Evolutionary conservation across 2,888 invertebrate species (phyloP), one percentile per base, ranked within the genome.

Genomic region (Ectropis crepuscularia): DNA sequence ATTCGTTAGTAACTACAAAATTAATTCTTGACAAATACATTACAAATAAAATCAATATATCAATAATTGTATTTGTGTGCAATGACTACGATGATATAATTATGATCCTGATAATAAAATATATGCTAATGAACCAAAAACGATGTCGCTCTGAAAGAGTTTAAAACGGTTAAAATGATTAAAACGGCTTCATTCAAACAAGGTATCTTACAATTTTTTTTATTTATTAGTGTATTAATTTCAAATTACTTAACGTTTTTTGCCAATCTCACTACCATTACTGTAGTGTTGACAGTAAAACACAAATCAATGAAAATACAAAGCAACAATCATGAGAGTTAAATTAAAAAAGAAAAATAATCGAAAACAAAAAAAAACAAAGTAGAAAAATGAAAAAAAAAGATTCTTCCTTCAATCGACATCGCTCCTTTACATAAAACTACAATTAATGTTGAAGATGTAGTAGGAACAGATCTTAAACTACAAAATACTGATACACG

Each of bases 401-500:
- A 8, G 28, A 1, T 8, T 28, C 9, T 28, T 8, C 9, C 16
- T 47, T 47, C 28, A 47, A 38, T 37, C 11, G 11, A 38, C 38
- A 49, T 38, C 11, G 5, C 5, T 36, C 36, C 10, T 6, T 48
- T 9, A 41, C 11, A 51, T 71, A 61, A 75, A 72, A 74, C 73
- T 61, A 68, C 48, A 57, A 53, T 48, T 55, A 48, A 60, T 42
- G 16, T 36, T 49, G 37, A 43, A 71, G 58, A 74, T 72, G 72
- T 73, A 65, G 63, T 70, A 76, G 78, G 82, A 77, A 82, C 53
- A 85, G 80, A 82, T 74, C 90, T 90, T 90, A 91, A 49, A 61
- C 86, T 90, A 90, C 75, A 78, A 83, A 90, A 90, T 91, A 91
- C 89, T 90, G 90, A 88, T 88, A 87, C 76, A 85, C 81, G 80